Evolutionary conservation across 2,113 vertebrate species (phyloP), one percentile per base, ranked within the genome.

Genomic region (Choloepus hoffmanni): DNA sequence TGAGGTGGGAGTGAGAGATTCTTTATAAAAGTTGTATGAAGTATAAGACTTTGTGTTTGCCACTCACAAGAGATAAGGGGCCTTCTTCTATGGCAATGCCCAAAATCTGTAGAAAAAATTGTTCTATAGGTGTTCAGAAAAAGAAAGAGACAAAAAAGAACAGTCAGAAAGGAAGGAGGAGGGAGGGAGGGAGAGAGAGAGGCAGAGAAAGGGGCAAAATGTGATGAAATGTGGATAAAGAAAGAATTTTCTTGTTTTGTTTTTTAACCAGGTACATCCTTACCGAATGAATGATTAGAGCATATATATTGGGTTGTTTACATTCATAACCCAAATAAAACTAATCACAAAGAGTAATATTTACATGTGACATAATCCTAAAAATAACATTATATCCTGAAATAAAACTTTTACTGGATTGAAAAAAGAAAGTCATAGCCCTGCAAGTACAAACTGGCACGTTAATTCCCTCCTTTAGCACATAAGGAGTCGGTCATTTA

Each of bases 221-320:
- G 40, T 67, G 60, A n/a, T 33, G 5, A 53, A 24, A 48, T 45
- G 19, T 1, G 21, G 58, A 63, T 45, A 50, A 65, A n/a, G 28
- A 77, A 21, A 82, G 1, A 55, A 73, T 78, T 10, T 16, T 3
- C 11, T 55, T 2, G 30, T 73, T 21, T 10, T n/a, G 7, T 62
- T 26, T 28, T 43, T 83, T 43, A 53, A 55, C 3, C n/a, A 74
- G 53, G 3, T 50, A 33, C 23, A 45, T 77, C 4, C 21, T 90
- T 21, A 30, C 48, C 21, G 26, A 2, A n/a, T n/a, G 30, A 68
- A 30, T 81, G 55, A 79, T 7, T 40, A 48, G 19, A 58, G 33
- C 26, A 4, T 3, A 1, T 30, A 13, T 36, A 40, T 15, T 19
- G 14, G 11, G n/a, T 36, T 10, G 14, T 45, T 19, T 2, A 3